These are phyloP conservation scores for Sebastes vulpes DNA, from an alignment of 2,797 vertebrate genomes.

Conservation along the genomic window DNA sequence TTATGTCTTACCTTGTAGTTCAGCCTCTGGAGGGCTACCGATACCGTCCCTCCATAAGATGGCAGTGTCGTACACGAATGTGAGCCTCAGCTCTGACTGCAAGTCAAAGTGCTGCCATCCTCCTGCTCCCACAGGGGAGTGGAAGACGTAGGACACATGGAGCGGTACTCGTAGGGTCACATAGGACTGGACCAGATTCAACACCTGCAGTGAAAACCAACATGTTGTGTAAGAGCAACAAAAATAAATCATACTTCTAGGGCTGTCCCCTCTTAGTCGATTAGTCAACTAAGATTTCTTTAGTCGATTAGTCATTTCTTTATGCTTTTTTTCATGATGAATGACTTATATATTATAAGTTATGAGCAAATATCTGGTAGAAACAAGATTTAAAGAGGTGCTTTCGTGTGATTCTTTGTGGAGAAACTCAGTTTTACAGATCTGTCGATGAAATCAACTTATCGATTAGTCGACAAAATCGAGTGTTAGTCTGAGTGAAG, in stretches of 20 bases:
- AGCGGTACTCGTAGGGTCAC: constrained; percentile 95
- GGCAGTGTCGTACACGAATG: constrained; percentile 98
- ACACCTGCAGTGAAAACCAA: constrained; percentile 83
- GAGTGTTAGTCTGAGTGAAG: too few relatives aligned
- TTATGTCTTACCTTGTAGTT: constrained; percentile 89
- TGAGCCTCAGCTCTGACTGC: constrained; percentile 94
- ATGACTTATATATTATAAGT: too few relatives aligned
- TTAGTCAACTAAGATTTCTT: too few relatives aligned
- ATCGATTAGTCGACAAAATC: too few relatives aligned
- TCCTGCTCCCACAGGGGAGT: constrained; percentile 92
- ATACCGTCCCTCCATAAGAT: constrained; percentile 97
- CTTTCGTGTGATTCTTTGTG: too few relatives aligned
- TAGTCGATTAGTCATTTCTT: too few relatives aligned
- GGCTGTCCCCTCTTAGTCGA: too few relatives aligned
- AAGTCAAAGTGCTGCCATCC: constrained; percentile 98
- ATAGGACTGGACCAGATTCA: constrained; percentile 97
- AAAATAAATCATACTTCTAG: not conserved
- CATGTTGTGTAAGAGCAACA: not conserved
- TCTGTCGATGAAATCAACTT: too few relatives aligned
- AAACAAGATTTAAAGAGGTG: too few relatives aligned
- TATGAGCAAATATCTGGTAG: too few relatives aligned
- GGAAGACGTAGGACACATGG: constrained; percentile 95
- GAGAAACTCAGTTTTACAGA: too few relatives aligned
- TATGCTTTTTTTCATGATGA: too few relatives aligned
- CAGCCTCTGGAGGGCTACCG: constrained; percentile 93